Evolutionary conservation across 2,888 invertebrate species (phyloP).

Genomic region (Campaea margaritaria): DNA sequence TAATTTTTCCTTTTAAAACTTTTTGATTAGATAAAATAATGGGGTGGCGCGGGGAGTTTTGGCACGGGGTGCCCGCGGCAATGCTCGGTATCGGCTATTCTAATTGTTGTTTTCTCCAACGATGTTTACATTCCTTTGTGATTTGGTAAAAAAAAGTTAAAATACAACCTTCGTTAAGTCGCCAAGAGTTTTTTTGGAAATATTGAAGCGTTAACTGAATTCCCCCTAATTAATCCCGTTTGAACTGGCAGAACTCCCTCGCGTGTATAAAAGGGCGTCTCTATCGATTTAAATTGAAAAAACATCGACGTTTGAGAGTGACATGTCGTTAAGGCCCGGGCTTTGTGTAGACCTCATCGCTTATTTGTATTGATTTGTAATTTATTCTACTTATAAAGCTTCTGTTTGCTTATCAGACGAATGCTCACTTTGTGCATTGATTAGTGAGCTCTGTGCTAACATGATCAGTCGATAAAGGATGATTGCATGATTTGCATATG

Average conservation of each 20-base stretch:
- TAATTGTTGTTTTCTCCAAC: constrained; percentile 80
- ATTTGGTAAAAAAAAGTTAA: constrained; percentile 52
- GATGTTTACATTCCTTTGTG: constrained; percentile 77
- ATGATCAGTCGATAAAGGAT: constrained; percentile 24
- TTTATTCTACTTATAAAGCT: constrained; percentile 31
- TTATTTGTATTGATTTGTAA: constrained; percentile 63
- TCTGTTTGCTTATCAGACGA: constrained; percentile 29
- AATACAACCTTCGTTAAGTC: constrained; percentile 54
- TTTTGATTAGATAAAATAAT: constrained; percentile 86
- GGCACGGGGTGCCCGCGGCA: constrained; percentile 67
- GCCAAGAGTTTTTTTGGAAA: constrained; percentile 48
- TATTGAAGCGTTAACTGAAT: constrained; percentile 45
- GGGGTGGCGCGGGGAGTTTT: constrained; percentile 75
- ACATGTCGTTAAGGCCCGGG: constrained; percentile 58
- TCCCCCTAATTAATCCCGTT: constrained; percentile 65
- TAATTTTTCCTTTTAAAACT: constrained; percentile 86
- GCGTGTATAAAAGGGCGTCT: constrained; percentile 50
- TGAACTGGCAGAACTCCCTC: constrained; percentile 61
- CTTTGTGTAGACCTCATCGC: constrained; percentile 58
- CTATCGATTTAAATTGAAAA: constrained; percentile 78
- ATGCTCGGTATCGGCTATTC: constrained; percentile 81
- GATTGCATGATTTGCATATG: constrained; percentile 14
- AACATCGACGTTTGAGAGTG: constrained; percentile 68
- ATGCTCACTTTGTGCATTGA: constrained; percentile 22
- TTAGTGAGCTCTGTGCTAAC: constrained; percentile 26